Evolutionary conservation across 2,113 vertebrate species (phyloP).

Genomic region (Mystacornis crossleyi): DNA sequence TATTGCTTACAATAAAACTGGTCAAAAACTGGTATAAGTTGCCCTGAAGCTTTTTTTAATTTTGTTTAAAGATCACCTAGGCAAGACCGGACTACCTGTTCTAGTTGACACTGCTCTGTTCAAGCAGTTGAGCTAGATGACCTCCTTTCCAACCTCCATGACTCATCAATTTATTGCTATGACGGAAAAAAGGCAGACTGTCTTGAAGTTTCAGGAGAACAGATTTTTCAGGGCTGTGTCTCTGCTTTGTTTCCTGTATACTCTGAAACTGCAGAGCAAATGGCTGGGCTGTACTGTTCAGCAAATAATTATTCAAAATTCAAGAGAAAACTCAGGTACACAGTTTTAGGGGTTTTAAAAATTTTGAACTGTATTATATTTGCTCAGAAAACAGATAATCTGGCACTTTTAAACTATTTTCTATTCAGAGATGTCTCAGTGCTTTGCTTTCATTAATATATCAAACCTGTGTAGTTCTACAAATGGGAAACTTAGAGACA

Average conservation of each 20-base stretch:
- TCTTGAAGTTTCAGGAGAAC: not conserved
- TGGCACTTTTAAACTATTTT: not conserved
- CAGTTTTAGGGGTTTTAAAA: not conserved
- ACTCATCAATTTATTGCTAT: not conserved
- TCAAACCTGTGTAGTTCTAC: not conserved
- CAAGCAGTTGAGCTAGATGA: not conserved
- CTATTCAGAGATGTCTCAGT: not conserved
- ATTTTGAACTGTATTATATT: not conserved
- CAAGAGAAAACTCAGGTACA: not conserved
- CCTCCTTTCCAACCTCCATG: not conserved
- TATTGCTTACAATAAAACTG: not conserved
- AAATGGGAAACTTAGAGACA: not conserved
- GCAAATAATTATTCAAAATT: not conserved
- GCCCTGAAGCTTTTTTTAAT: not conserved
- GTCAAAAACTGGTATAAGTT: not conserved
- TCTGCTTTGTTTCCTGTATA: not conserved
- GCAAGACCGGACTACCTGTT: not conserved
- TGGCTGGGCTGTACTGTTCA: not conserved
- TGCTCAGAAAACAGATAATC: not conserved
- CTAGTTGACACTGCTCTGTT: not conserved
- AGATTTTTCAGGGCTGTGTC: not conserved
- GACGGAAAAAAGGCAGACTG: not conserved
- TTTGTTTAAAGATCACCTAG: not conserved
- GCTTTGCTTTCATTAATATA: constrained; percentile 7
- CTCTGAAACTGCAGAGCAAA: not conserved